phyloP scores from a whole-genome alignment of 2,888 invertebrate genomes.

The Platycheirus rosarum region DNA sequence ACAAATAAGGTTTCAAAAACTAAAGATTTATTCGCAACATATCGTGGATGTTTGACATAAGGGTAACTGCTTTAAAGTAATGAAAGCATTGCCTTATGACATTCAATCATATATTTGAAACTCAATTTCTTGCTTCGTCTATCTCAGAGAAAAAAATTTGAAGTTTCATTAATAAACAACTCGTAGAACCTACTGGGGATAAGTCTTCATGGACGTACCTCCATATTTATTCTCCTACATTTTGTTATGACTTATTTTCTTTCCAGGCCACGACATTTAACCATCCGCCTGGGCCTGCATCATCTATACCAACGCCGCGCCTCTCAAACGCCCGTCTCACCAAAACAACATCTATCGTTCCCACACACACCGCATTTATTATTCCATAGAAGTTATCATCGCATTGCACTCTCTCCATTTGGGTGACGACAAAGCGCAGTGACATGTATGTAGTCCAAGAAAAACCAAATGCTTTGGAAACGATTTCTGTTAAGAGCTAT shows the following conservation, averaged over 20 bases:
- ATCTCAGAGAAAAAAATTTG: too few relatives aligned
- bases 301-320: background rate
- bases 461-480: slow-evolving; percentile 61
- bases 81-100: too few relatives aligned
- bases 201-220: too few relatives aligned
- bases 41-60: too few relatives aligned
- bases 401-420: slow-evolving; percentile 49
- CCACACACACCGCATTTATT: slow-evolving; percentile 58
- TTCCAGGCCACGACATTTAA: slow-evolving; percentile 65
- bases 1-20: too few relatives aligned
- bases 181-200: too few relatives aligned
- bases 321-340: background rate
- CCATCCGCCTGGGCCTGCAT: slow-evolving; percentile 49
- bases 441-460: slow-evolving; percentile 66
- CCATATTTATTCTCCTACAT: too few relatives aligned
- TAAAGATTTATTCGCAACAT: too few relatives aligned
- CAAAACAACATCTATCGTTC: slow-evolving; percentile 30
- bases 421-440: slow-evolving; percentile 67
- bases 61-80: too few relatives aligned
- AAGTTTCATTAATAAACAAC: too few relatives aligned
- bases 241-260: slow-evolving; percentile 35
- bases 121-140: too few relatives aligned
- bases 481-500: slow-evolving; percentile 48
- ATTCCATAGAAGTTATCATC: slow-evolving; percentile 64
- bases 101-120: too few relatives aligned